Evolutionary conservation across 2,888 invertebrate genomes (phyloP).

Genomic region (Chromoteleia sp.): DNA sequence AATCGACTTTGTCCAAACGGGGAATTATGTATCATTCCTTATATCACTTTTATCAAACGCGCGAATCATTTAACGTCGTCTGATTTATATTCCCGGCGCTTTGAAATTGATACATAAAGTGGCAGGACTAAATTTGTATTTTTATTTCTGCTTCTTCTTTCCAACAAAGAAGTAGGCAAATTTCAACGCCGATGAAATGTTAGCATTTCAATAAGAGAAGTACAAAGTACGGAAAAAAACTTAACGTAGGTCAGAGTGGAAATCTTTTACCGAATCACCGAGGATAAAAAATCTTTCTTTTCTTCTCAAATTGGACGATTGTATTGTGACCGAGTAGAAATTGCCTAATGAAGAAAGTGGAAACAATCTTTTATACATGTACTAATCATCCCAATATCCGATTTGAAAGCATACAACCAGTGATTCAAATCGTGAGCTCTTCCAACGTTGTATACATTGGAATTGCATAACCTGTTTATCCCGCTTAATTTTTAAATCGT

Average conservation of each 20-base stretch:
- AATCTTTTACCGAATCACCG: neutral
- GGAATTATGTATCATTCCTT: conserved; percentile 34
- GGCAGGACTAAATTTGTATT: conserved; percentile 32
- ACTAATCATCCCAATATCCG: conserved; percentile 17
- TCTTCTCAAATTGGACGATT: neutral
- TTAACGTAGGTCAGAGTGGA: neutral
- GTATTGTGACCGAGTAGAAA: neutral
- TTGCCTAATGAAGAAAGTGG: conserved; percentile 26
- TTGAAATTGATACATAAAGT: conserved; percentile 43
- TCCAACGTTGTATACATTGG: conserved; percentile 6
- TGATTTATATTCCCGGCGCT: conserved; percentile 19
- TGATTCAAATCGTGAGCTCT: conserved; percentile 16
- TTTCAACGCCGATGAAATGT: neutral
- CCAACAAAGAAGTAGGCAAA: neutral
- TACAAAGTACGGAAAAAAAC: conserved; percentile 7
- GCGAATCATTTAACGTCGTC: conserved; percentile 1
- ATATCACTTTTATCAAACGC: conserved; percentile 24
- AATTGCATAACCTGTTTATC: conserved; percentile 8
- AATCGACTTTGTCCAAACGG: conserved; percentile 50
- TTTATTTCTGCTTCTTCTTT: neutral
- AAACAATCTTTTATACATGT: conserved; percentile 25
- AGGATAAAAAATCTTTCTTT: too few species aligned
- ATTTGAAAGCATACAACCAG: conserved; percentile 27
- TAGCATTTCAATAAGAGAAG: conserved; percentile 26
- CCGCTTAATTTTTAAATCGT: conserved; percentile 16